Conservation (phyloP, 2,888 invertebrate genomes). For the Hofmannophila pseudospretella region DNA sequence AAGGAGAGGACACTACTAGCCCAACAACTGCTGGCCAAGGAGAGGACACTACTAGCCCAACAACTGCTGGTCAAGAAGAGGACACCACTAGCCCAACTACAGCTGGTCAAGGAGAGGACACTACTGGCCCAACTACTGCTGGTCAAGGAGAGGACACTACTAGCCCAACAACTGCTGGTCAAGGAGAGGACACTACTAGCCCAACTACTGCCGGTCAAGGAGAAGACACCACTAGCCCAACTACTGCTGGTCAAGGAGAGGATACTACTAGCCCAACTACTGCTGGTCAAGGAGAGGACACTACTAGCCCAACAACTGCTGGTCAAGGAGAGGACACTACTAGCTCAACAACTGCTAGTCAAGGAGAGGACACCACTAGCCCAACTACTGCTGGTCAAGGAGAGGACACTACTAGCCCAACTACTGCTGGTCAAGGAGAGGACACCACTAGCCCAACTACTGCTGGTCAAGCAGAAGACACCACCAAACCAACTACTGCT, state of each 20-base stretch:
- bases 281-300: neutral
- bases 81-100: neutral
- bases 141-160: constrained; percentile 3
- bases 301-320: neutral
- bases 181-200: neutral
- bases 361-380: too few species aligned
- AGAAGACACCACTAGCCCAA: neutral
- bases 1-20: too few species aligned
- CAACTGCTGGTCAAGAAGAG: constrained; percentile 6
- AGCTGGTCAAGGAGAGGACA: neutral
- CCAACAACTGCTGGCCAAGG: neutral
- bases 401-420: too few species aligned
- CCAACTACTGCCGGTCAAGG: constrained; percentile 7
- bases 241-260: neutral
- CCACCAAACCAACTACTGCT: too few species aligned
- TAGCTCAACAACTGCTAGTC: too few species aligned
- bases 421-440: too few species aligned
- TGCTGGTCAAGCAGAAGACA: too few species aligned
- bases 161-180: neutral
- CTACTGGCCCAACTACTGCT: neutral
- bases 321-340: neutral
- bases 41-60: constrained; percentile 1
- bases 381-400: too few species aligned
- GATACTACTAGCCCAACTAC: neutral
- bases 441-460: too few species aligned